Conservation (phyloP, 2,888 invertebrate genomes). For the Idaea straminata region DNA sequence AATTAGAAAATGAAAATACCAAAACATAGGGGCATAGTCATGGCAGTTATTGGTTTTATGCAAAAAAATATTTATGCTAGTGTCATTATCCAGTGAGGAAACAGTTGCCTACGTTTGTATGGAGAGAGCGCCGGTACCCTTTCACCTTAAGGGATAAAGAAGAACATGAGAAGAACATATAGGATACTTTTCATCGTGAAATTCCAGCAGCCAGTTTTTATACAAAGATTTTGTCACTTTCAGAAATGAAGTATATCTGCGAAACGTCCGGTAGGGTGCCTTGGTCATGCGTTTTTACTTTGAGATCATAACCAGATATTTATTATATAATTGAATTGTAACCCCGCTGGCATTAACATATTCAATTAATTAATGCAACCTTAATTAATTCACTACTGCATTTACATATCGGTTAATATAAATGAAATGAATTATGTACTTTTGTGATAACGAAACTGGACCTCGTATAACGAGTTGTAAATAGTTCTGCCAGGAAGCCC, state of each 20-base stretch:
- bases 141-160: no score
- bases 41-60: no score
- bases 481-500: conserved; percentile 23
- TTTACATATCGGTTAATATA: conserved; percentile 44
- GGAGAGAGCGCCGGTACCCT: no score
- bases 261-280: conserved; percentile 47
- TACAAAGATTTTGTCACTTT: conserved; percentile 5
- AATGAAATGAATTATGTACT: conserved; percentile 47
- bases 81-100: no score
- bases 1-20: no score
- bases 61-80: no score
- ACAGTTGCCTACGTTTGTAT: no score
- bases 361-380: conserved; percentile 54
- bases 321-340: conserved; percentile 63
- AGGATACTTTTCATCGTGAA: no score
- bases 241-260: conserved; percentile 25
- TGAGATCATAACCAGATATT: conserved; percentile 62
- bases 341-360: conserved; percentile 49
- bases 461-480: conserved; percentile 36
- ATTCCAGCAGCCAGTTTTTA: not conserved
- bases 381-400: conserved; percentile 52
- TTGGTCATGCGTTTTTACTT: conserved; percentile 39
- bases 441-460: conserved; percentile 40
- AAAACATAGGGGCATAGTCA: no score
- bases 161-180: no score